phyloP scores from a whole-genome alignment of 2,797 vertebrate species.

The Steatocranus sp. region DNA sequence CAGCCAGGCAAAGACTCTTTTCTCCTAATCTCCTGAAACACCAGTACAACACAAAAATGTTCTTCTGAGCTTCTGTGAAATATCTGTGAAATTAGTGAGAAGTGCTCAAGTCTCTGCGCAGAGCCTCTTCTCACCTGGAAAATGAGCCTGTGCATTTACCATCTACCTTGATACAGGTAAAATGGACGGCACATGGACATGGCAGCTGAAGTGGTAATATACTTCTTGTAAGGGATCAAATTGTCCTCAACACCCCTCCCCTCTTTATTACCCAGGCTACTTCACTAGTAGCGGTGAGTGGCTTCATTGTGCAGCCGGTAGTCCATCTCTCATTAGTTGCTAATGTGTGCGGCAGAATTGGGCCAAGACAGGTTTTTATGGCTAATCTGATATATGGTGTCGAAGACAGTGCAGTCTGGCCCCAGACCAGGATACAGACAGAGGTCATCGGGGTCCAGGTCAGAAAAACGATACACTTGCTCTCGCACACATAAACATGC shows the following conservation, averaged over 20 bases:
- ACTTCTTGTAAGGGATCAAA: conserved; percentile 67
- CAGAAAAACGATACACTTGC: conserved; percentile 21
- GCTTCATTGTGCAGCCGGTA: conserved; percentile 63
- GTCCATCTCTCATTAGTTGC: conserved; percentile 69
- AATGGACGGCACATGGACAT: conserved; percentile 47
- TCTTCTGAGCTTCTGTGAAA: conserved; percentile 57
- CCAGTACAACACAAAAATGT: conserved; percentile 54
- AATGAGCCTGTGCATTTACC: conserved; percentile 50
- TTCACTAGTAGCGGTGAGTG: conserved; percentile 43
- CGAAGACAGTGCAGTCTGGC: conserved; percentile 45
- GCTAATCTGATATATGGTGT: conserved; percentile 66
- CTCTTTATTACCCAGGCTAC: conserved; percentile 56
- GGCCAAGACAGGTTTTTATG: conserved; percentile 55
- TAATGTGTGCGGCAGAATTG: conserved; percentile 43
- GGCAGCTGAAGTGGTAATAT: conserved; percentile 61
- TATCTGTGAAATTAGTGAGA: conserved; percentile 70
- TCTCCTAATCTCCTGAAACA: conserved; percentile 57
- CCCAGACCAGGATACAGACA: conserved; percentile 40
- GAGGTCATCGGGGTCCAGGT: conserved; percentile 44
- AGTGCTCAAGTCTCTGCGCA: conserved; percentile 35
- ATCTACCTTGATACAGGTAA: conserved; percentile 51
- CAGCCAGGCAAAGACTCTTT: conserved; percentile 17
- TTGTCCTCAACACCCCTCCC: conserved; percentile 61
- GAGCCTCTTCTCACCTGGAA: conserved; percentile 59
- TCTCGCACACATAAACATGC: not conserved